Conservation (phyloP, 2,113 vertebrate genomes). For the Cololabis saira region DNA sequence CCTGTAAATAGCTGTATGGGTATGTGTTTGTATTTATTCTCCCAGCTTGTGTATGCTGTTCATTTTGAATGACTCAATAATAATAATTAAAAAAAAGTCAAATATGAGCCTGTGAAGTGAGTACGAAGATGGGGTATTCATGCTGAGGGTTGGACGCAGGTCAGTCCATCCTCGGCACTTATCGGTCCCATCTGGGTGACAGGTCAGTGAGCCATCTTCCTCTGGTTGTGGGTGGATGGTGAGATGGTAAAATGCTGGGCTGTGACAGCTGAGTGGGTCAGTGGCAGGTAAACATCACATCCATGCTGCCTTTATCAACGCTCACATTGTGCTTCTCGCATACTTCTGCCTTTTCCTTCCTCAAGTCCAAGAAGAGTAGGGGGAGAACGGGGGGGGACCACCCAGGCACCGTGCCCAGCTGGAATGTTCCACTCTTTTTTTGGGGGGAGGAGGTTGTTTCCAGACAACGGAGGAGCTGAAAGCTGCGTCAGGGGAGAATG, state of each 20-base stretch:
- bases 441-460: slow-evolving; percentile 21
- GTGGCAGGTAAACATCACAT: slow-evolving; percentile 73
- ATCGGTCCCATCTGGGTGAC: slow-evolving; percentile 65
- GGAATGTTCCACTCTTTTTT: slow-evolving; percentile 73
- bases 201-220: slow-evolving; percentile 61
- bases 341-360: slow-evolving; percentile 72
- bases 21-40: slow-evolving; percentile 80
- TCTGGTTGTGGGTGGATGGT: slow-evolving; percentile 50
- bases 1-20: slow-evolving; percentile 57
- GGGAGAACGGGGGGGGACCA: slow-evolving; percentile 59
- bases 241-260: slow-evolving; percentile 54
- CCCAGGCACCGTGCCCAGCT: slow-evolving; percentile 73
- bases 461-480: slow-evolving; percentile 65
- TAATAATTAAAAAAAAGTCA: slow-evolving; percentile 57
- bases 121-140: slow-evolving; percentile 13
- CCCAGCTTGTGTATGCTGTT: slow-evolving; percentile 61
- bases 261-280: slow-evolving; percentile 72
- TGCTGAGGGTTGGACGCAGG: slow-evolving; percentile 53
- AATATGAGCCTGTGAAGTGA: slow-evolving; percentile 11
- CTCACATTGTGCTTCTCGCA: slow-evolving; percentile 77
- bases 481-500: slow-evolving; percentile 77
- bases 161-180: slow-evolving; percentile 62
- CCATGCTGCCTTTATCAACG: slow-evolving; percentile 69
- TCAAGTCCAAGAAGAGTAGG: slow-evolving; percentile 39
- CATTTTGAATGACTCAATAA: slow-evolving; percentile 35